Evolutionary conservation across 2,113 vertebrate genomes (phyloP), one percentile per base, ranked within the genome.

Genomic region (Nibea albiflora): DNA sequence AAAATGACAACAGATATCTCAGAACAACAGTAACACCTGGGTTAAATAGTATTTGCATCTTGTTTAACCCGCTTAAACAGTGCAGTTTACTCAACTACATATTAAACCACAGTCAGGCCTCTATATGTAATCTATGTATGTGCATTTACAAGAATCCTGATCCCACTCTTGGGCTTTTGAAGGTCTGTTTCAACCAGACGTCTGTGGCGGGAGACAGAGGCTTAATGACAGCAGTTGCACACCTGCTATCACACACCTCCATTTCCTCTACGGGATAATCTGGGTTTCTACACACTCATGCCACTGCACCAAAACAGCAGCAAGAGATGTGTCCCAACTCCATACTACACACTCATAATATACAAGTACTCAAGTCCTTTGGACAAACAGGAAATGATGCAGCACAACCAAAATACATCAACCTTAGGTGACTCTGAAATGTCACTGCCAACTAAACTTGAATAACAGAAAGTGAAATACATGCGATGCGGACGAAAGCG

Each of bases 191-290:
- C 20, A 57, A 20, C 35, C 53, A 58, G 67, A 63, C 54, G 0
- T 58, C 39, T 66, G 42, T 0, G 65, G 76, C 19, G 3, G 35
- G 17, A 61, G 75, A 17, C 5, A 4, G 12, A 47, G 63, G 50
- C 26, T 46, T 69, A 75, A 88, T 72, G 63, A 82, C 71, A 2
- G 64, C 16, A 66, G 17, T 42, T 4, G 46, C 22, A 50, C 47
- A 28, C 63, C 62, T 56, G 77, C 53, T 63, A 49, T 73, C 66
- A 85, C 54, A 39, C 66, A 39, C 50, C 65, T 71, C 56, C 42
- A 73, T 46, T 76, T 82, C n/a, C 56, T 85, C 72, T 72, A 19
- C 19, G 67, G n/a, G 9, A 12, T 60, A 79, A 78, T 81, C 73
- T 80, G 68, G 50, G 17, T 57, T 42, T 73, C 31, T 44, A 24